These are phyloP conservation scores for Lepisosteus osseus DNA, from an alignment of 2,113 vertebrate genomes.

Conservation along the genomic window DNA sequence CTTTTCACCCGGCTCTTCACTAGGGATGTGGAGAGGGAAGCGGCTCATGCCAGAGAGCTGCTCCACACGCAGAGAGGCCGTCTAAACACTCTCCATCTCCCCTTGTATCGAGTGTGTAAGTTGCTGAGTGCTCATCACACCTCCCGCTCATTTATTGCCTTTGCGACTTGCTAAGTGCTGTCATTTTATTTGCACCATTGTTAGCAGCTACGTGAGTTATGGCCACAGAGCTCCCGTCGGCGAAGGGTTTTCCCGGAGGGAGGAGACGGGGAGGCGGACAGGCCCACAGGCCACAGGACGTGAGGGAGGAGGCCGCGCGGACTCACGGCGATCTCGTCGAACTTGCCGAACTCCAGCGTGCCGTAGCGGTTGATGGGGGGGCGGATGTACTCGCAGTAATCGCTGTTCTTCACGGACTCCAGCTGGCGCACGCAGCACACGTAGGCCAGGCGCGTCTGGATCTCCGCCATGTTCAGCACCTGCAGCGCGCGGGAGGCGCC, in stretches of 20 bases:
- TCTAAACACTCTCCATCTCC: too few relatives aligned
- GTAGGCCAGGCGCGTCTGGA: constrained; percentile 88
- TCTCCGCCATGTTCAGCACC: constrained; percentile 95
- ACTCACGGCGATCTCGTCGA: constrained; percentile 89
- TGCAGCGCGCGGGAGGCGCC: constrained; percentile 34
- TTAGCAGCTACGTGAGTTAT: background rate
- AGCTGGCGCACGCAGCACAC: constrained; percentile 93
- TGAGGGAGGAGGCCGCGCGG: too few relatives aligned
- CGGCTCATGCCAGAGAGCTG: too few relatives aligned
- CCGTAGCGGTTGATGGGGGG: constrained; percentile 84
- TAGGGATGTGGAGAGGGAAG: too few relatives aligned
- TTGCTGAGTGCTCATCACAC: too few relatives aligned
- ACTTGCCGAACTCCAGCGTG: constrained; percentile 88
- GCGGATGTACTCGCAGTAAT: constrained; percentile 91
- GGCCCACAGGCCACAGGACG: background rate
- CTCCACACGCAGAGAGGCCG: too few relatives aligned
- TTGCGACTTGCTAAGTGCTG: too few relatives aligned
- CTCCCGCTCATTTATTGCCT: too few relatives aligned
- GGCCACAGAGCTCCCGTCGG: too few relatives aligned
- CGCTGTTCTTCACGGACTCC: constrained; percentile 80
- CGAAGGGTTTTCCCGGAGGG: background rate
- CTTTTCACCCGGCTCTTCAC: too few relatives aligned
- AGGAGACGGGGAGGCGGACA: background rate
- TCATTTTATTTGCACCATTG: too few relatives aligned
- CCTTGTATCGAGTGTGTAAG: too few relatives aligned